Base-by-base conservation (phyloP, 2,113 vertebrate species). In the Sander lucioperca region DNA sequence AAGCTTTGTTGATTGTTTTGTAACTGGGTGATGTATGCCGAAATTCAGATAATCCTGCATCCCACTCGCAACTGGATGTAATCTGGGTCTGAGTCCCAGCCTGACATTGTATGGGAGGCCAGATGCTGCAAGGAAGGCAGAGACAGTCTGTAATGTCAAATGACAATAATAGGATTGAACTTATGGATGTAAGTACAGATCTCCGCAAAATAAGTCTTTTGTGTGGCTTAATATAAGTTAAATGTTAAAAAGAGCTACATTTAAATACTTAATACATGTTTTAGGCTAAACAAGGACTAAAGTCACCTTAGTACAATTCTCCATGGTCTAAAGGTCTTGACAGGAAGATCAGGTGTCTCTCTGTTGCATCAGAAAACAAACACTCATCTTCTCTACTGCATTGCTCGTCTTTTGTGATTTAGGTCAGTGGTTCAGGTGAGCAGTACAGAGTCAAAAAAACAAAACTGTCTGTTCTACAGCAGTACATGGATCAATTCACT, bases 1-100 rank as follows among this genome's bases (percentile, higher is more conserved):
- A 21, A 58, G 72, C 76, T 78, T 74, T 74, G 77, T 74, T 83
- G 63, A 75, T 74, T 83, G 73, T 88, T 86, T 50, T 50, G 45
- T n/a, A 64, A 64, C 64, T 66, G 51, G 58, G 47, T 53, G 50
- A 89, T 83, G 68, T 78, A 73, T 87, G 72, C 43, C 82, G 71
- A 82, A 73, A 88, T 83, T 87, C 82, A 62, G 30, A 79, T 91
- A 89, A 93, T 89, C 91, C 88, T 64, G 48, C 67, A 58, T 83
- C 76, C 67, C 81, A 72, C 74, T 84, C 13, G 39, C 75, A 47
- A 47, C 70, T 73, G 43, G 82, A 64, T 79, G 78, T 89, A 90
- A 91, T 92, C 86, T 87, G 90, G 84, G 59, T 74, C 90, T 70
- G 70, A 88, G 61, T 84, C 79, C 51, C 14, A 72, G 76, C 80